These are phyloP conservation scores for Blastobasis lacticolella DNA, from an alignment of 2,888 invertebrate species.

Conservation along the genomic window DNA sequence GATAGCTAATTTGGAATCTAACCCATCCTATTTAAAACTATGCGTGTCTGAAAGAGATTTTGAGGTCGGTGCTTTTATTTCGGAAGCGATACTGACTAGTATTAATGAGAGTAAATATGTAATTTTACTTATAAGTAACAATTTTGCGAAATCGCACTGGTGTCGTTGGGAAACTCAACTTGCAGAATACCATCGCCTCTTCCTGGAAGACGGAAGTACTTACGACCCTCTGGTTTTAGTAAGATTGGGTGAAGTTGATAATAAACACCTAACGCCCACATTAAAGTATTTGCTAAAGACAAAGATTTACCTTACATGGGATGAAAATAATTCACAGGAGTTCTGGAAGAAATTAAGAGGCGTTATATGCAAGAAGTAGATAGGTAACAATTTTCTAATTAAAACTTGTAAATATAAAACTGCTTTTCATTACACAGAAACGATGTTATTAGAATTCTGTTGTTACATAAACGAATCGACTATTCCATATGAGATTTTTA, in stretches of 20 bases:
- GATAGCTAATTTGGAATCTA: slow-evolving; percentile 74
- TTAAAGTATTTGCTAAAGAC: slow-evolving; percentile 77
- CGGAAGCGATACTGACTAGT: slow-evolving; percentile 78
- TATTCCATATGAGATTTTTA: too few species aligned
- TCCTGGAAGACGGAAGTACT: slow-evolving; percentile 70
- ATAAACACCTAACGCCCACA: slow-evolving; percentile 71
- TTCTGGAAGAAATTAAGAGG: slow-evolving; percentile 60
- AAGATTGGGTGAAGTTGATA: slow-evolving; percentile 74
- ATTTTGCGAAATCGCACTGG: slow-evolving; percentile 82
- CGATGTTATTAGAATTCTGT: too few species aligned
- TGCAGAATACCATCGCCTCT: slow-evolving; percentile 77
- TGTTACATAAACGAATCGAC: too few species aligned
- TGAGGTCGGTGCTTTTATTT: slow-evolving; percentile 76
- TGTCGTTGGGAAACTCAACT: slow-evolving; percentile 81
- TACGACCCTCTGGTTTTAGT: slow-evolving; percentile 77
- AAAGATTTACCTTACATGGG: slow-evolving; percentile 78
- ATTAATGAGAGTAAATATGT: slow-evolving; percentile 78
- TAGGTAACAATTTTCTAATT: neutral
- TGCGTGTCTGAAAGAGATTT: slow-evolving; percentile 83
- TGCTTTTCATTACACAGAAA: neutral
- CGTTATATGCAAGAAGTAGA: slow-evolving; percentile 29
- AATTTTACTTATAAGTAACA: slow-evolving; percentile 78
- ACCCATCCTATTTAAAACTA: slow-evolving; percentile 74
- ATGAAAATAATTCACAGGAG: slow-evolving; percentile 51
- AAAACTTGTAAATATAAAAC: neutral